Base-by-base conservation (phyloP, 2,888 invertebrate genomes). In the Anorthoa munda region DNA sequence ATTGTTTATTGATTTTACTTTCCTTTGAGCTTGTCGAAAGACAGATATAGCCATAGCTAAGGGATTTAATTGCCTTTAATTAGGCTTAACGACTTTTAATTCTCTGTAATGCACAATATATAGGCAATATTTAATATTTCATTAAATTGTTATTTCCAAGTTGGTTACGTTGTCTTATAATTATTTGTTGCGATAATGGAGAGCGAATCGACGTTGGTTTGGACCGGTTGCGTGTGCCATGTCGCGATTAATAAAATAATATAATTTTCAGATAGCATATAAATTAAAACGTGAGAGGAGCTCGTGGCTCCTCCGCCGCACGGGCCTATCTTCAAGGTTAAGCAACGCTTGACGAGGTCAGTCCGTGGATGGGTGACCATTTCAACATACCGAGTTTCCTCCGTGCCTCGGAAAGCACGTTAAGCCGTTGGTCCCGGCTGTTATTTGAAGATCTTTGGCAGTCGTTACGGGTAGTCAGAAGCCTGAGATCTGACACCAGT, bases 1-100 rank as follows among this genome's bases (percentile, higher is more conserved):
- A 82, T 80, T 86, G 83, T 85, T 83, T 85, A 86, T 86, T 83
- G 71, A 53, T 79, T 75, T 72, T 70, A 79, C 73, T 86, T 86
- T 86, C 74, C 59, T 83, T 72, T 71, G 73, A 76, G 71, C 73
- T 77, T 63, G 59, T 65, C 58, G 26, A 72, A 66, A 70, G 77
- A 81, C 75, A 81, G 76, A 77, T 83, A 84, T 72, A 74, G 75
- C 69, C 66, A 60, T 81, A 67, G 55, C 64, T 51, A 71, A 78
- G 74, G 69, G 73, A 80, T 80, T 84, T 72, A 82, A 86, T 83
- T 75, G 71, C 64, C 64, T 72, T 77, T 86, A 83, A 85, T 80
- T 72, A 81, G 64, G 26, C 63, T 18, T 79, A 83, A 86, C 75
- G 73, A 67, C 46, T 67, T 81, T 75, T 69, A 67, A 82, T 77